Percentiles rank a stretch among this genome's conserved stretches.
Evolutionary conservation across 2,888 invertebrate genomes (phyloP).

Genomic region (Plagodis dolabraria): DNA sequence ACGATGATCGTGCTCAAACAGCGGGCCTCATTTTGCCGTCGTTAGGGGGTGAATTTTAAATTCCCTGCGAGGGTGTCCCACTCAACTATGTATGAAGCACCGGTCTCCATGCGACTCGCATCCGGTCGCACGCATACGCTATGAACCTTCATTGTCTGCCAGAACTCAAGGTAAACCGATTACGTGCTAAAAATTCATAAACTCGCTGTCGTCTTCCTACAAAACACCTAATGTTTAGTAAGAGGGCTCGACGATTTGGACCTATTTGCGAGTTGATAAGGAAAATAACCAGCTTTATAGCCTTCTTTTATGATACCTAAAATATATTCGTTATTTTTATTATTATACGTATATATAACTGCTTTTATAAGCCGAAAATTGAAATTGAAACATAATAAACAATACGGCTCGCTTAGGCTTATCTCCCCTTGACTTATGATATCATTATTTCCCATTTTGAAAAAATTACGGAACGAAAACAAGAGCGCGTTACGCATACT

Average conservation of each 20-base stretch:
- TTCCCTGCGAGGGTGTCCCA: slow-evolving; percentile 63
- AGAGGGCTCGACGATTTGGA: slow-evolving; percentile 57
- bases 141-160: slow-evolving; percentile 68
- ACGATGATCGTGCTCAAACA: slow-evolving; percentile 66
- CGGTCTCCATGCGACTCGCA: slow-evolving; percentile 60
- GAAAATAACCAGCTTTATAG: slow-evolving; percentile 36
- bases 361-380: slow-evolving; percentile 47
- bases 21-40: slow-evolving; percentile 64
- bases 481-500: slow-evolving; percentile 74
- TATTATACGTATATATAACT: slow-evolving; percentile 11
- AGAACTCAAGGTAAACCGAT: slow-evolving; percentile 74
- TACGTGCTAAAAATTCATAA: slow-evolving; percentile 79
- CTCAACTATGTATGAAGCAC: slow-evolving; percentile 80
- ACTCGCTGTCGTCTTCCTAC: slow-evolving; percentile 65
- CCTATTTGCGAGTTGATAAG: slow-evolving; percentile 44
- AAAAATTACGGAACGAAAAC: slow-evolving; percentile 77
- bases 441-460: slow-evolving; percentile 80
- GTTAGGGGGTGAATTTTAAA: slow-evolving; percentile 80
- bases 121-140: slow-evolving; percentile 71
- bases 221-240: slow-evolving; percentile 63
- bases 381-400: slow-evolving; percentile 73
- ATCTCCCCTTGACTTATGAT: slow-evolving; percentile 79
- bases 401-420: slow-evolving; percentile 71
- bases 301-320: slow-evolving; percentile 14
- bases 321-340: slow-evolving; percentile 8